Evolutionary conservation across 2,113 vertebrate genomes (phyloP).

Genomic region (Glaucidium brasilianum): DNA sequence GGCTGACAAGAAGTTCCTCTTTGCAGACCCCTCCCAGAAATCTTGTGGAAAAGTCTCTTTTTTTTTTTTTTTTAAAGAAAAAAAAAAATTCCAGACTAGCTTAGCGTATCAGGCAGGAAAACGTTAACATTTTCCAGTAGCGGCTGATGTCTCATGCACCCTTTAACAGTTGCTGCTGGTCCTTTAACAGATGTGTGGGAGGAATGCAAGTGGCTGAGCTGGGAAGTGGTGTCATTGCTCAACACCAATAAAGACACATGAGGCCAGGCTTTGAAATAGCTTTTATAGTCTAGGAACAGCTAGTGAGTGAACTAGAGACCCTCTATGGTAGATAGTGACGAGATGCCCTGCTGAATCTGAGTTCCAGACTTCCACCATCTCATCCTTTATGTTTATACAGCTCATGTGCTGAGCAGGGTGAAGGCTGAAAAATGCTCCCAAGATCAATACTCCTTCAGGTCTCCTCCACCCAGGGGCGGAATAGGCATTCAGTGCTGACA

Average conservation of each 20-base stretch:
- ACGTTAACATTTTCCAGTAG: slow-evolving; percentile 72
- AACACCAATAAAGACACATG: background rate
- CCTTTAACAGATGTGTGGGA: slow-evolving; percentile 14
- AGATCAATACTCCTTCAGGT: background rate
- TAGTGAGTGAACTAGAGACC: background rate
- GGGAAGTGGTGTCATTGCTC: slow-evolving; percentile 8
- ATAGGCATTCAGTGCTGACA: background rate
- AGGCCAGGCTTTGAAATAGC: background rate
- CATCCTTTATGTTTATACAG: background rate
- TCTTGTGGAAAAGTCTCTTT: slow-evolving; percentile 16
- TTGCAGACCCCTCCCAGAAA: slow-evolving; percentile 4
- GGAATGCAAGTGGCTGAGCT: background rate
- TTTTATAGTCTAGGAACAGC: background rate
- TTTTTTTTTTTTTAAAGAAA: background rate
- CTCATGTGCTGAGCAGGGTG: background rate
- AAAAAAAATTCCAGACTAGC: background rate
- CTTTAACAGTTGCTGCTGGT: slow-evolving; percentile 21
- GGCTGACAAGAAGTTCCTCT: slow-evolving; percentile 48
- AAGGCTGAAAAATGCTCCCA: background rate
- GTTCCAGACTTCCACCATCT: background rate
- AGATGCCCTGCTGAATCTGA: background rate
- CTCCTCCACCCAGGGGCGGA: background rate
- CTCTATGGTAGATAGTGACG: background rate
- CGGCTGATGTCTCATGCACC: background rate
- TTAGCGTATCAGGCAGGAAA: slow-evolving; percentile 60